A percentile compares a stretch with the other conserved stretches of the same genome.
These are phyloP conservation scores for Pocillopora grandis DNA, from an alignment of 92 coral and sea anemone genomes.

Conservation along the genomic window DNA sequence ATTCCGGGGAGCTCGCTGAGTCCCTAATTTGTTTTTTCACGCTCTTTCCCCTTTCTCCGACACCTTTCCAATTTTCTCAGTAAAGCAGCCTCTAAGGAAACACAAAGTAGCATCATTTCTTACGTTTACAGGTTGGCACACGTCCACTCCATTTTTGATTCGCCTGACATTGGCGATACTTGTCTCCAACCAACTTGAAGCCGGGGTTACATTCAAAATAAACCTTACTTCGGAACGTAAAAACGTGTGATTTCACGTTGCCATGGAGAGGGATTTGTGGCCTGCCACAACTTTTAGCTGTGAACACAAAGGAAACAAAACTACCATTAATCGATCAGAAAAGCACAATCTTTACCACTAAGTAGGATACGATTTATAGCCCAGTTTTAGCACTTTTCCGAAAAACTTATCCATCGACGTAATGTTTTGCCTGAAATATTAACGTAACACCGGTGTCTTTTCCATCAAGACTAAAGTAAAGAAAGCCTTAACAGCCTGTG, in stretches of 20 bases:
- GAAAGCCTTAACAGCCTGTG: no score
- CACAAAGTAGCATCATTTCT: not conserved
- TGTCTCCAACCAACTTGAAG: slow-evolving; percentile 49
- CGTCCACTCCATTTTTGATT: slow-evolving; percentile 76
- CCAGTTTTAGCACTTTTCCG: no score
- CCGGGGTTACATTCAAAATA: slow-evolving; percentile 62
- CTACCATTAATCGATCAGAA: no score
- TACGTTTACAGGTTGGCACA: slow-evolving; percentile 70
- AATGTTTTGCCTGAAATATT: no score
- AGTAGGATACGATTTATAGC: no score
- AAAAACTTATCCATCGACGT: no score
- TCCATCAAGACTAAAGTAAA: no score
- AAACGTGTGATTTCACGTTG: slow-evolving; percentile 51
- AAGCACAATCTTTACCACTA: no score
- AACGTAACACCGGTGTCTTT: no score
- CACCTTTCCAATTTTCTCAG: not conserved
- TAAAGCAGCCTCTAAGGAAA: not conserved
- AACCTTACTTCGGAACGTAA: slow-evolving; percentile 63
- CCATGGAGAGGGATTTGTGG: slow-evolving; percentile 74
- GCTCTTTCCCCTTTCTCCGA: not conserved
- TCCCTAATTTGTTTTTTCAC: no score
- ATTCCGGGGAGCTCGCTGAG: no score
- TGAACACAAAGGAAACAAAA: not conserved
- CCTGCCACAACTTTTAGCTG: slow-evolving; percentile 80
- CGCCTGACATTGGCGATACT: slow-evolving; percentile 69